Evolutionary conservation across 2,113 vertebrate species (phyloP), one percentile per base, ranked within the genome.

Genomic region (Mustela nigripes): DNA sequence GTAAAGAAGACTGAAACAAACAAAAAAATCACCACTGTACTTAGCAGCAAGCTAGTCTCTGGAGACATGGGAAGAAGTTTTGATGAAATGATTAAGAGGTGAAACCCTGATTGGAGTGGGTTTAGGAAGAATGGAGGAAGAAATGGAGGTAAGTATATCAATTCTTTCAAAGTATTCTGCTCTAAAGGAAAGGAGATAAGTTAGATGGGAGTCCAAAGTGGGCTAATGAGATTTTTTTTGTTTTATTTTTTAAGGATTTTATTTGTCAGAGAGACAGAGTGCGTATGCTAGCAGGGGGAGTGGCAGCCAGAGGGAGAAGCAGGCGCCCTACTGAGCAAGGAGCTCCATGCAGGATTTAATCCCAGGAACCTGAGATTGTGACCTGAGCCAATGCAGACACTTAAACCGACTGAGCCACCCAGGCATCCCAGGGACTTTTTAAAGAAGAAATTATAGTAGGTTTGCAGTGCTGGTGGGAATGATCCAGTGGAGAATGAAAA

Each of bases 71-170:
- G 31, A 89, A 69, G 33, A 94, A 58, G 39, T 89, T 97, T 74
- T 78, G n/a, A 24, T 31, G 22, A 89, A 82, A 10, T 36, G 15
- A 48, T 8, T 8, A 56, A 63, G 6, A 31, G 11, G 4, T 48
- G 1, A 95, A 90, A 91, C 33, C 21, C 33, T 42, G 31, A 63
- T 0, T 65, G 28, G 8, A 89, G 33, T 31, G 19, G 28, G 48
- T 69, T 89, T 95, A 93, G 15, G 67, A 94, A 93, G 74, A 88
- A 79, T 69, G 45, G 18, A 48, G 67, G 22, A 73, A 65, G 71
- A 96, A 89, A 89, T 19, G 19, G 33, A 93, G 39, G 74, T 24
- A 96, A 58, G 4, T 50, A 36, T 67, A 67, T 33, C 63, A 16
- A 16, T 81, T 85, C 56, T 88, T 96, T 84, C 50, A 50, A 92